A percentile compares a stretch with the other conserved stretches of the same genome.
These are phyloP conservation scores for Corticium candelabrum DNA, from an alignment of 37 sponge, comb jelly and placozoan genomes.

Conservation along the genomic window DNA sequence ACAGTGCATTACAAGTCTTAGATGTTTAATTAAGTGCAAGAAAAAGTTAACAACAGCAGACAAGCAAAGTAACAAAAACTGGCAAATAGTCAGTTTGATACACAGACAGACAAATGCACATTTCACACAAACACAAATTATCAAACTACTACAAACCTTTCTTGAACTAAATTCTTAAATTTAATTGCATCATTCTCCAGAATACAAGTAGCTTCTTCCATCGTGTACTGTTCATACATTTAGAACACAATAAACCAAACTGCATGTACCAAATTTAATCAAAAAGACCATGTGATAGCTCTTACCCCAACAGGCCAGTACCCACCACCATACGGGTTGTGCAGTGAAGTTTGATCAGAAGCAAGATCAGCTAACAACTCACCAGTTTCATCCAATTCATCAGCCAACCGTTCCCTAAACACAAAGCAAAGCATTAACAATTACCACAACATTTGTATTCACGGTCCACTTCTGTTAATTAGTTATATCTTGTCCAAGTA, in stretches of 20 bases:
- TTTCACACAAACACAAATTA: no score
- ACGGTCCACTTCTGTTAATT: no score
- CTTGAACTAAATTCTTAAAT: constrained; percentile 80
- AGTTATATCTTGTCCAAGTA: no score
- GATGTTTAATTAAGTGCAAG: no score
- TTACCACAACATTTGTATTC: no score
- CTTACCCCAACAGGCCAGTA: constrained; percentile 71
- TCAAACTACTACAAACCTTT: constrained; percentile 60
- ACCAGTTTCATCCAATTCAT: constrained; percentile 72
- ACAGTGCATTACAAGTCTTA: no score
- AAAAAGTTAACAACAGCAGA: no score
- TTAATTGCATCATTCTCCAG: constrained; percentile 49
- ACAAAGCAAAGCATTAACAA: no score
- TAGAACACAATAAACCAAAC: constrained; percentile 7
- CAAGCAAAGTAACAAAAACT: no score
- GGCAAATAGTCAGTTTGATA: no score
- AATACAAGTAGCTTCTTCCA: constrained; percentile 48
- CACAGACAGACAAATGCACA: no score
- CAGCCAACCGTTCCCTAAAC: constrained; percentile 68
- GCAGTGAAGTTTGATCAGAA: constrained; percentile 96
- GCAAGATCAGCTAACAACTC: constrained; percentile 85
- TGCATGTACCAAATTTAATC: not conserved
- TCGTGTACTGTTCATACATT: no score
- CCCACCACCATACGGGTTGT: constrained; percentile 94
- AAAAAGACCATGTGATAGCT: not conserved